Conservation (phyloP, 2,113 vertebrate genomes). For the Egretta garzetta region DNA sequence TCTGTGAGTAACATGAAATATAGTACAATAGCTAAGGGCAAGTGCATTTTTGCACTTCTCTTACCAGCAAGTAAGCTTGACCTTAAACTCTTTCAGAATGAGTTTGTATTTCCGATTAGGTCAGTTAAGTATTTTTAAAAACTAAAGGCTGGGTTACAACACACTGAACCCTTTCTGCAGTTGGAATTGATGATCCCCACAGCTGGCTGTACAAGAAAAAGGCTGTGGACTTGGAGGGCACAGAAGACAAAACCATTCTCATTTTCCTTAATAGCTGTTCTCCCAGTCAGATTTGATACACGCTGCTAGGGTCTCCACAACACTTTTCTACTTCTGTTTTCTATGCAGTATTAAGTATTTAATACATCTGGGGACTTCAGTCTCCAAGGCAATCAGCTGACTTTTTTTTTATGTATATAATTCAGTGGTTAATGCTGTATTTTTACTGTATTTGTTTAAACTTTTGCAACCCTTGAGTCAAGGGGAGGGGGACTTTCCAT, state of each 20-base stretch:
- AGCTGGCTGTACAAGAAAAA: background rate
- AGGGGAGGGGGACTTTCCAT: background rate
- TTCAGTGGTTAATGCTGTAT: background rate
- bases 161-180: background rate
- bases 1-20: background rate
- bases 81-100: conserved; percentile 23
- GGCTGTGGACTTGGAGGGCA: background rate
- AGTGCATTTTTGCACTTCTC: background rate
- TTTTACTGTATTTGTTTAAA: background rate
- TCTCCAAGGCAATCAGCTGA: background rate
- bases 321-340: background rate
- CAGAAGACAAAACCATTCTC: background rate
- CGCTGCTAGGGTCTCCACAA: background rate
- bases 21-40: background rate
- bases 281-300: background rate
- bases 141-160: conserved; percentile 1
- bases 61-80: background rate
- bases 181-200: background rate
- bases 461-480: background rate
- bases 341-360: background rate
- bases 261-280: background rate
- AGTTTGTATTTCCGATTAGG: conserved; percentile 23
- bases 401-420: background rate
- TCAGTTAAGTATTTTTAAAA: conserved; percentile 28
- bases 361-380: background rate